Evolutionary conservation across 2,113 vertebrate species (phyloP).

Genomic region (Macquaria australasica): DNA sequence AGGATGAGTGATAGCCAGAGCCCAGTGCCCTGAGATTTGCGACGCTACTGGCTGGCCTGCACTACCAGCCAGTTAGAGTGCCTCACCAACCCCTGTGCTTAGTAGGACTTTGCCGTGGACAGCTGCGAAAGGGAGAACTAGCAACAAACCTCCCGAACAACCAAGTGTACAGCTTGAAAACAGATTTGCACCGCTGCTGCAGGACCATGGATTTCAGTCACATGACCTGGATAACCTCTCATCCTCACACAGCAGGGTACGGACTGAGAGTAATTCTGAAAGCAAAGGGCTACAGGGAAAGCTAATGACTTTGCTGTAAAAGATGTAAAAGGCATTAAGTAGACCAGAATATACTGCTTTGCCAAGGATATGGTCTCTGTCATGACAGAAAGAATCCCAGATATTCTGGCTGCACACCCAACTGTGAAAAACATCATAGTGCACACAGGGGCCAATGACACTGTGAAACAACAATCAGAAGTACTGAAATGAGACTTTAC

Average conservation of each 20-base stretch:
- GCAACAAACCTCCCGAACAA: background rate
- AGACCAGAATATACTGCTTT: background rate
- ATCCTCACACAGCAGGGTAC: background rate
- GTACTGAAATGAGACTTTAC: background rate
- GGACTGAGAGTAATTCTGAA: background rate
- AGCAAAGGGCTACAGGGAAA: background rate
- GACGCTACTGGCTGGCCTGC: background rate
- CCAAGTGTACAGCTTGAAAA: background rate
- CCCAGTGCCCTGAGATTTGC: constrained; percentile 7
- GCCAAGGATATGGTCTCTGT: background rate
- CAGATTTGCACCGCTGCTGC: background rate
- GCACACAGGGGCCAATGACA: background rate
- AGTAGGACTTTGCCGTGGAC: background rate
- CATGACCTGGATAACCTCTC: constrained; percentile 16
- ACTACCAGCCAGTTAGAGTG: background rate
- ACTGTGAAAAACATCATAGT: background rate
- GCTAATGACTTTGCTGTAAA: background rate
- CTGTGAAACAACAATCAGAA: background rate
- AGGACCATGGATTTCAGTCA: background rate
- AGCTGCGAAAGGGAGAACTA: background rate
- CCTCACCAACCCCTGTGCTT: background rate
- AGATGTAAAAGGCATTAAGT: background rate
- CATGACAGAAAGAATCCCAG: too few relatives aligned
- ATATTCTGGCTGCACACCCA: too few relatives aligned
- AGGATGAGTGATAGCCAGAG: constrained; percentile 2